Conservation (phyloP, 1,140 invertebrate species). For the Panulirus ornatus region DNA sequence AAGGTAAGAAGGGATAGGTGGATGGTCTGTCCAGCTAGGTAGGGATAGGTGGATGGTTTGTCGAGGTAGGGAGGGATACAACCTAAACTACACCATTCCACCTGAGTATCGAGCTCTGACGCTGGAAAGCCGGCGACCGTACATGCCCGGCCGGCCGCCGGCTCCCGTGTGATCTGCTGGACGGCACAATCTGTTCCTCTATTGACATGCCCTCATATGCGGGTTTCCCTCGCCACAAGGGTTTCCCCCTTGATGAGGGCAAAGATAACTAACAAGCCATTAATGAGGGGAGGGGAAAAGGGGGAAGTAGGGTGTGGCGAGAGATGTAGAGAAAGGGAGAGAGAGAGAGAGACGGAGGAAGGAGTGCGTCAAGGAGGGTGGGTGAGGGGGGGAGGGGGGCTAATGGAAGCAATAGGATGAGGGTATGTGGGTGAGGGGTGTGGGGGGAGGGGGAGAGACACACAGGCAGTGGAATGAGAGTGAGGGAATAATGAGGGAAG, state of each 20-base stretch:
- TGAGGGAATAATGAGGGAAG: constrained; percentile 6
- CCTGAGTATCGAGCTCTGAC: too few relatives aligned
- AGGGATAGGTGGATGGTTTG: too few relatives aligned
- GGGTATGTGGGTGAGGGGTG: background rate
- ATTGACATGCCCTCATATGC: background rate
- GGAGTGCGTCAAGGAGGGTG: background rate
- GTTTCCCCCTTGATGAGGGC: background rate
- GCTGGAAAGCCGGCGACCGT: too few relatives aligned
- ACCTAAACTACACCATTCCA: too few relatives aligned
- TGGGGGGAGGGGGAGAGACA: background rate
- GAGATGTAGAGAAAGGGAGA: background rate
- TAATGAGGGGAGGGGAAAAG: background rate
- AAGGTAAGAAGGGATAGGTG: too few relatives aligned
- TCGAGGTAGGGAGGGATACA: too few relatives aligned
- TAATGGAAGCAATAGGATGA: background rate
- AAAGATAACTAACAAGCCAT: background rate
- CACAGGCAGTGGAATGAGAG: background rate
- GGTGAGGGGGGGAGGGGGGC: background rate
- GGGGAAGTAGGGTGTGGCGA: background rate
- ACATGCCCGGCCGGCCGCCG: too few relatives aligned
- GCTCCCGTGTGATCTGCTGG: background rate
- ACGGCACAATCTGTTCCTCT: background rate
- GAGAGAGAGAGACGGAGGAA: background rate
- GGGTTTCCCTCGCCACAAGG: background rate
- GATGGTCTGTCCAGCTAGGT: too few relatives aligned